Conservation (phyloP, 2,888 invertebrate species). For the Macrophya alboannulata region DNA sequence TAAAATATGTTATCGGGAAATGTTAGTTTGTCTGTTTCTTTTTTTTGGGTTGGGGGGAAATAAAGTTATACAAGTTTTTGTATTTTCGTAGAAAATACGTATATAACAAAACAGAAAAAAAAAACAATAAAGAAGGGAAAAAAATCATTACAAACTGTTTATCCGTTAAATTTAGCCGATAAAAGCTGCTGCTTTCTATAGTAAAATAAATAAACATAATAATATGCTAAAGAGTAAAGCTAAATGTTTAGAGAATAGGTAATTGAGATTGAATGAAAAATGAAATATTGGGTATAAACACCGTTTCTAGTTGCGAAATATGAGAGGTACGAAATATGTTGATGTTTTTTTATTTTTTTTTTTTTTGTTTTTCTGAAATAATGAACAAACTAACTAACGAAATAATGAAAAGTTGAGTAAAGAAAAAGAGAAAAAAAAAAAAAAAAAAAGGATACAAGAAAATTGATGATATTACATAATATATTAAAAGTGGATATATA, state of each 20-base stretch:
- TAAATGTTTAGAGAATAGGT: slow-evolving; percentile 35
- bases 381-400: slow-evolving; percentile 19
- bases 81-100: background rate
- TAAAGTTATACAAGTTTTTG: background rate
- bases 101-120: background rate
- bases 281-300: slow-evolving; percentile 37
- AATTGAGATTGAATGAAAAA: slow-evolving; percentile 31
- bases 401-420: slow-evolving; percentile 24
- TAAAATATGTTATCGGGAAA: background rate
- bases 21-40: background rate
- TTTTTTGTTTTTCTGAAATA: slow-evolving; percentile 47
- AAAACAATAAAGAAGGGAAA: background rate
- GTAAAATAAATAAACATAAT: slow-evolving; percentile 16
- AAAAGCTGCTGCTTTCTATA: slow-evolving; percentile 2
- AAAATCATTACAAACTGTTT: background rate
- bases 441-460: slow-evolving; percentile 12
- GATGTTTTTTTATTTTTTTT: background rate
- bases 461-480: slow-evolving; percentile 4
- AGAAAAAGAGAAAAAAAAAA: slow-evolving; percentile 38
- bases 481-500: slow-evolving; percentile 62
- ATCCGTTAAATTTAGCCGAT: slow-evolving; percentile 15
- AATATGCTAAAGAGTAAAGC: background rate
- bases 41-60: background rate
- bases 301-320: slow-evolving; percentile 35
- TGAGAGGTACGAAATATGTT: slow-evolving; percentile 57